These are phyloP conservation scores for Cyprinodon tularosa DNA, from an alignment of 2,113 vertebrate genomes.

Conservation along the genomic window DNA sequence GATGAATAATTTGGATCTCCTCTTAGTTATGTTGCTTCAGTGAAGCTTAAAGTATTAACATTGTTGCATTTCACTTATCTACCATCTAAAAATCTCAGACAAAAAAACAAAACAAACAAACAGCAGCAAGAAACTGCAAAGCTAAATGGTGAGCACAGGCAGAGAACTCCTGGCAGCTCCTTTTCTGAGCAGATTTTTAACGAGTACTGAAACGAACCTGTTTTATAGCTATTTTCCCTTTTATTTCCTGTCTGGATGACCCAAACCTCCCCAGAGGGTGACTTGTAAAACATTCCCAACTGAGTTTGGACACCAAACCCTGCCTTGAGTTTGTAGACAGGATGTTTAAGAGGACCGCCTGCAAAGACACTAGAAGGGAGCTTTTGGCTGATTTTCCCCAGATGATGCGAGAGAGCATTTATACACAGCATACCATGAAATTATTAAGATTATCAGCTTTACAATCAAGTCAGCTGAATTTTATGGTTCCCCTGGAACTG, in stretches of 20 bases:
- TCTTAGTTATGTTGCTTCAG: background rate
- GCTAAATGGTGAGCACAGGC: slow-evolving; percentile 16
- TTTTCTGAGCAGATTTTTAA: slow-evolving; percentile 41
- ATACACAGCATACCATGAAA: slow-evolving; percentile 11
- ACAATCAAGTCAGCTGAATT: slow-evolving; percentile 33
- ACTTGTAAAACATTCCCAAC: slow-evolving; percentile 48
- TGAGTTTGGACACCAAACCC: slow-evolving; percentile 46
- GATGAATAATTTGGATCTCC: slow-evolving; percentile 21
- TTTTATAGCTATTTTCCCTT: slow-evolving; percentile 68
- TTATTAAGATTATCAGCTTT: slow-evolving; percentile 10
- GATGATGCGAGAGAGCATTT: slow-evolving; percentile 49
- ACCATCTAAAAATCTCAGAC: slow-evolving; percentile 3
- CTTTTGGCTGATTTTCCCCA: slow-evolving; percentile 38
- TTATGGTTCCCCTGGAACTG: slow-evolving; percentile 39
- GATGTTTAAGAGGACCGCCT: slow-evolving; percentile 60
- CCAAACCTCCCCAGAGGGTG: slow-evolving; percentile 52
- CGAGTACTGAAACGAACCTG: slow-evolving; percentile 60
- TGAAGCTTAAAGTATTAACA: background rate
- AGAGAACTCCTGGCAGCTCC: slow-evolving; percentile 19
- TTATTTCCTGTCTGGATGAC: slow-evolving; percentile 71
- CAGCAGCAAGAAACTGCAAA: background rate
- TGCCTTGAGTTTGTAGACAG: slow-evolving; percentile 62
- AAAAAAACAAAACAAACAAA: slow-evolving; percentile 6
- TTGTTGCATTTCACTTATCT: slow-evolving; percentile 18
- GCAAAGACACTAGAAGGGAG: slow-evolving; percentile 37